Evolutionary conservation across 2,797 vertebrate species (phyloP), one percentile per base, ranked within the genome.

Genomic region (Chelmon rostratus): DNA sequence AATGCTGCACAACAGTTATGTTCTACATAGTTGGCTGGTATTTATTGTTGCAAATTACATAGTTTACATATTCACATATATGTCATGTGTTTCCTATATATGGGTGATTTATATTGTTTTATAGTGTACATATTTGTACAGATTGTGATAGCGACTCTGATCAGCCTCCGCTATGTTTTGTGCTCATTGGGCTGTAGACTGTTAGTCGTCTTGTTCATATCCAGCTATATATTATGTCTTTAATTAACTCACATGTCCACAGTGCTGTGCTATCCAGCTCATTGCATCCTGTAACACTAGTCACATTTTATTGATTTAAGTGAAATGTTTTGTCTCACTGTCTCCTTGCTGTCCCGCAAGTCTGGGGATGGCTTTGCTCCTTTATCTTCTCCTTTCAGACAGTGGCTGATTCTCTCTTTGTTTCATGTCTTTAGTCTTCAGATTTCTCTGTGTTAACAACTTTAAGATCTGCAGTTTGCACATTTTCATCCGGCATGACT

Each of bases 301-400:
- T n/a, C 16, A 46, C 18, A 31, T 31, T 42, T 38, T 19, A 78
- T 73, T 76, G 50, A 71, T 81, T 74, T 59, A 1, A 71, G 9
- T 15, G 35, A 11, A 49, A 28, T 42, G n/a, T 67, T 78, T 28
- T 31, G 59, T 71, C 49, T 67, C 35, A 8, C 42, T 40, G 35
- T 56, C 47, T 64, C n/a, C 23, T 38, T 28, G 31, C 33, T 61
- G 73, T 62, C 25, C 44, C 11, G 63, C 9, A 12, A 15, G 38
- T 54, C 40, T 52, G 42, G 4, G 28, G 52, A 23, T 28, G n/a
- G 13, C 8, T 67, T 70, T n/a, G 21, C 12, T 10, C 78, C 31
- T 47, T 23, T 16, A 65, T 18, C 5, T 37, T 3, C 16, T 81
- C 18, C 7, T 33, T 23, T 70, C n/a, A 35, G 66, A 71, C 18